Evolutionary conservation across 1,140 invertebrate genomes (phyloP).

Genomic region (Heliconius eleuchia): DNA sequence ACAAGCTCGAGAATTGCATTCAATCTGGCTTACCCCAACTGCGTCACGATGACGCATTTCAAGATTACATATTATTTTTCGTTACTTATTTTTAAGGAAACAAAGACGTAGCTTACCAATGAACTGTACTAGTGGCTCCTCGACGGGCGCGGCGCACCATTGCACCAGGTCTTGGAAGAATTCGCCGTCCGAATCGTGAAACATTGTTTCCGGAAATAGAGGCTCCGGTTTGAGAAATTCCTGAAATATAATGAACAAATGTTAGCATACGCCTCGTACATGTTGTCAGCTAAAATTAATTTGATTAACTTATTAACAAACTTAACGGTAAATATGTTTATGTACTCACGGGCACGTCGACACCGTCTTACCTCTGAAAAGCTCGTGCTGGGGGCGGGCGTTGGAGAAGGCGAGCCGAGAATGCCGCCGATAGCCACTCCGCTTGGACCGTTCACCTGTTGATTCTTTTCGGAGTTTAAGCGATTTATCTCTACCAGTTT

Average conservation of each 20-base stretch:
- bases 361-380: slow-evolving; percentile 70
- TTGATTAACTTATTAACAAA: slow-evolving; percentile 19
- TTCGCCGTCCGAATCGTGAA: slow-evolving; percentile 72
- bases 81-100: neutral
- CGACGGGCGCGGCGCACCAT: slow-evolving; percentile 67
- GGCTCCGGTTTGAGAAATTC: slow-evolving; percentile 73
- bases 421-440: slow-evolving; percentile 65
- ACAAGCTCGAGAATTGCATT: neutral
- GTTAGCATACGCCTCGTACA: slow-evolving; percentile 43
- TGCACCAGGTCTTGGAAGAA: slow-evolving; percentile 77
- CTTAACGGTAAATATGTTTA: slow-evolving; percentile 57
- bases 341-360: slow-evolving; percentile 64
- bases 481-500: slow-evolving; percentile 78
- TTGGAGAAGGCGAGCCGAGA: slow-evolving; percentile 38
- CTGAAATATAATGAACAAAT: slow-evolving; percentile 61
- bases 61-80: slow-evolving; percentile 6
- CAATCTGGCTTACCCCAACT: neutral
- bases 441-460: slow-evolving; percentile 61
- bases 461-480: slow-evolving; percentile 73
- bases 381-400: slow-evolving; percentile 58
- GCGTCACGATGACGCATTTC: neutral
- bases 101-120: slow-evolving; percentile 59
- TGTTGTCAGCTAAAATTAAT: slow-evolving; percentile 31
- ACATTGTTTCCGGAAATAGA: slow-evolving; percentile 65
- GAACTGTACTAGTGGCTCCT: slow-evolving; percentile 69